Percentiles rank a stretch among this genome's conserved stretches.
These are phyloP conservation scores for Tangara arthus DNA, from an alignment of 2,797 vertebrate species.

Conservation along the genomic window DNA sequence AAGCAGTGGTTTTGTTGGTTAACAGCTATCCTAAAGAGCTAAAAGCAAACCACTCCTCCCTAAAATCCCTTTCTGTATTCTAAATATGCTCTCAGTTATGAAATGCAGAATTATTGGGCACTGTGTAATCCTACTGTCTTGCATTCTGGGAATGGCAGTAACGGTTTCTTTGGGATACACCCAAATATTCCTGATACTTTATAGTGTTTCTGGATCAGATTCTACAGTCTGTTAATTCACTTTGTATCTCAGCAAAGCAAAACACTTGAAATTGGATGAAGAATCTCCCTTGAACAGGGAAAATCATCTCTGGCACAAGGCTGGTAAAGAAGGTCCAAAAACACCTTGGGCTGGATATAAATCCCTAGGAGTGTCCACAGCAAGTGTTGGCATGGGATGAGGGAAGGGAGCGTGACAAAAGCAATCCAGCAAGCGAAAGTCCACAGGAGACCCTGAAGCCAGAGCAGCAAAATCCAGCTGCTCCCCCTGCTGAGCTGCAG, in stretches of 20 bases:
- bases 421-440: neutral
- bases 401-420: neutral
- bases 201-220: neutral
- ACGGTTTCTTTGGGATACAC: neutral
- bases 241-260: neutral
- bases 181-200: conserved; percentile 22
- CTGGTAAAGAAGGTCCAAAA: neutral
- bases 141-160: neutral
- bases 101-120: neutral
- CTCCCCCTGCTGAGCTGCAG: neutral
- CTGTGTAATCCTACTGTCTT: neutral
- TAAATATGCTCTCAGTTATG: neutral
- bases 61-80: neutral
- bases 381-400: neutral
- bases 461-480: neutral
- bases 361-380: neutral
- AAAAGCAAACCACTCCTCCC: neutral
- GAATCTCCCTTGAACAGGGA: neutral
- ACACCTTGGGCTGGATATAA: neutral
- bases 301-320: neutral
- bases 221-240: neutral
- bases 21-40: neutral
- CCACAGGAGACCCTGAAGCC: neutral
- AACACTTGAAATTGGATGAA: neutral
- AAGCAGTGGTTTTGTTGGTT: neutral